Evolutionary conservation across 64 coral and sea anemone genomes (phyloP).

Genomic region (Pachyseris speciosa): DNA sequence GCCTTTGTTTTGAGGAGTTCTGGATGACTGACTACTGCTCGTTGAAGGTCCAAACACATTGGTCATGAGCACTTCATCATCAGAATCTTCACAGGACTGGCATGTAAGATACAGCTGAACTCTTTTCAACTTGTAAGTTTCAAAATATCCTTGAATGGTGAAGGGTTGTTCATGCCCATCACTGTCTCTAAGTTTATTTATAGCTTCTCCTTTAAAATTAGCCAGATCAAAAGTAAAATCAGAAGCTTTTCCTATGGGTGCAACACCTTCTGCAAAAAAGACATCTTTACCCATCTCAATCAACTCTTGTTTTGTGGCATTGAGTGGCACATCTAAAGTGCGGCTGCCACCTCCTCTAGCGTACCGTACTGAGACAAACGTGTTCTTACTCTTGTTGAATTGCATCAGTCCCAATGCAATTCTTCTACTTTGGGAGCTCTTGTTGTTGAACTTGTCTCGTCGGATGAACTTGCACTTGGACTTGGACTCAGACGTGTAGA

Average conservation of each 20-base stretch:
- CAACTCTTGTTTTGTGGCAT: conserved; percentile 47
- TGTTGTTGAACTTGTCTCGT: conserved; percentile 29
- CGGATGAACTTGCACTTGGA: conserved; percentile 26
- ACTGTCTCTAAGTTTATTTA: conserved; percentile 31
- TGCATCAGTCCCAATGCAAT: conserved; percentile 65
- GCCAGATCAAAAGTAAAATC: conserved; percentile 70
- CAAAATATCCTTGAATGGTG: conserved; percentile 53
- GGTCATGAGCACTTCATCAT: conserved; percentile 58
- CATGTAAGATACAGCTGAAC: conserved; percentile 63
- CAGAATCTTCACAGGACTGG: conserved; percentile 33
- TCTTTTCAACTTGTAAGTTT: conserved; percentile 36
- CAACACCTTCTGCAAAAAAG: conserved; percentile 56
- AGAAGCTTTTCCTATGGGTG: conserved; percentile 18
- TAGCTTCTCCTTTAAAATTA: conserved; percentile 72
- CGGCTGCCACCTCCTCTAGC: conserved; percentile 49
- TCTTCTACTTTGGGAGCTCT: conserved; percentile 42
- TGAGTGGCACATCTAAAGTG: conserved; percentile 43
- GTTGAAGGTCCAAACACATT: conserved; percentile 46
- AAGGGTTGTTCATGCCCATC: conserved; percentile 38
- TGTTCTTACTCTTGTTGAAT: conserved; percentile 40
- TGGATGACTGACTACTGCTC: conserved; percentile 44
- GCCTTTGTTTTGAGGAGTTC: conserved; percentile 45
- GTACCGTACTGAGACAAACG: conserved; percentile 37
- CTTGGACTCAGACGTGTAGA: conserved; percentile 4
- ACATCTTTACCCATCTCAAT: conserved; percentile 58